phyloP scores from a whole-genome alignment of 2,888 invertebrate genomes.

The Euspilapteryx auroguttella region DNA sequence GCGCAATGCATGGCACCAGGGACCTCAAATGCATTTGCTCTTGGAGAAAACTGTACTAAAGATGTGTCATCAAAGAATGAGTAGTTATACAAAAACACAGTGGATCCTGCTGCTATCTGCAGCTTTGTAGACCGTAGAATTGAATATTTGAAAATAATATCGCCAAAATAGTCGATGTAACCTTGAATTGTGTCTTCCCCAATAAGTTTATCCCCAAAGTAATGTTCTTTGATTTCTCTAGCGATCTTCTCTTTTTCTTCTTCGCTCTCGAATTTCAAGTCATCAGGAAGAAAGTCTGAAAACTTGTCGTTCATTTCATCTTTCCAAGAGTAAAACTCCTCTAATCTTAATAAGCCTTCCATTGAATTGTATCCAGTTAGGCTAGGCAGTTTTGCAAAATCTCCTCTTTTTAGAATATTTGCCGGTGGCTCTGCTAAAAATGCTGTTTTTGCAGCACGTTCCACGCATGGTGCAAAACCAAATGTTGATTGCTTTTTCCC shows the following conservation, averaged over 20 bases:
- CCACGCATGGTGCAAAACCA: slow-evolving; percentile 5
- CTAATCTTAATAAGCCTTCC: slow-evolving; percentile 6
- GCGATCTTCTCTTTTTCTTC: slow-evolving; percentile 3
- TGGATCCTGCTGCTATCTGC: not conserved
- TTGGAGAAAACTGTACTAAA: no score
- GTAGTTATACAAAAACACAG: not conserved
- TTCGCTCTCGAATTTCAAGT: slow-evolving; percentile 4
- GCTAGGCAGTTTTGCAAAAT: slow-evolving; percentile 6
- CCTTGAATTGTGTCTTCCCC: not conserved
- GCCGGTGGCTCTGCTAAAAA: slow-evolving; percentile 4
- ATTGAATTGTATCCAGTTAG: slow-evolving; percentile 5
- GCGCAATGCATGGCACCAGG: slow-evolving; percentile 1
- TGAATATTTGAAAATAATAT: not conserved
- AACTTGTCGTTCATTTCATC: slow-evolving; percentile 7
- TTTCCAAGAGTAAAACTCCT: slow-evolving; percentile 5
- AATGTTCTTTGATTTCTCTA: slow-evolving; percentile 1
- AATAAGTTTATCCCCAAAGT: not conserved
- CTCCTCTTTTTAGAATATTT: slow-evolving; percentile 4
- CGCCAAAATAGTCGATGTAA: slow-evolving; percentile 2
- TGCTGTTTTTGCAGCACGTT: not conserved
- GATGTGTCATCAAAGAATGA: no score
- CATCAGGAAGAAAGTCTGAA: slow-evolving; percentile 6
- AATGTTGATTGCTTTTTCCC: slow-evolving; percentile 5
- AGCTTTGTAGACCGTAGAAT: not conserved
- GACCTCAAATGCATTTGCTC: not conserved